phyloP scores from a whole-genome alignment of 2,797 vertebrate species.

The Lacerta viridis region DNA sequence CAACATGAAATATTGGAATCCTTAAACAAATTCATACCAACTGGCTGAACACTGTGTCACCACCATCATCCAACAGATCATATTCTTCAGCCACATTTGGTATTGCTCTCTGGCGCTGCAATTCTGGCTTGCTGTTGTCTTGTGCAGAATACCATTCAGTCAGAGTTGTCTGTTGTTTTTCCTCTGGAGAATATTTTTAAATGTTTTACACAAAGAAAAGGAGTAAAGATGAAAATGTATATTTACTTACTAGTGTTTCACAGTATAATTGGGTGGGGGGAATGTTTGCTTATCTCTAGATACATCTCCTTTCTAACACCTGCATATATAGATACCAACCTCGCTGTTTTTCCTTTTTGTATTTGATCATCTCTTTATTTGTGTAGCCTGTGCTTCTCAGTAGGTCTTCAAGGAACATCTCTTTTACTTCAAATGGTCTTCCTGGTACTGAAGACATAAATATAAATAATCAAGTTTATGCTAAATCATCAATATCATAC shows the following conservation, averaged over 20 bases:
- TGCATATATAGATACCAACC: conserved; percentile 76
- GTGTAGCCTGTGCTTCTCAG: conserved; percentile 89
- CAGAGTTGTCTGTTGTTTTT: conserved; percentile 86
- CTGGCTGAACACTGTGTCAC: conserved; percentile 81
- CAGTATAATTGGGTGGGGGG: not conserved
- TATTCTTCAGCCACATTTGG: conserved; percentile 76
- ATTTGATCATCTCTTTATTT: conserved; percentile 87
- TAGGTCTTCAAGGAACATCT: conserved; percentile 94
- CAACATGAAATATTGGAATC: conserved; percentile 36
- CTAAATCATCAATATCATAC: not conserved
- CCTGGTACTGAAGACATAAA: conserved; percentile 87
- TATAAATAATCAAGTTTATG: not conserved
- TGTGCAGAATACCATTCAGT: conserved; percentile 88
- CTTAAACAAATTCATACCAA: conserved; percentile 77
- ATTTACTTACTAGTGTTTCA: not conserved
- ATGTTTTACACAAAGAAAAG: not conserved
- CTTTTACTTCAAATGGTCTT: conserved; percentile 92
- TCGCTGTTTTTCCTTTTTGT: conserved; percentile 88
- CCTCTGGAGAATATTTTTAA: conserved; percentile 78
- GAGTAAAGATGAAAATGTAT: not conserved
- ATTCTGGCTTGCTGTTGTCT: conserved; percentile 74
- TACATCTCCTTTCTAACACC: not conserved
- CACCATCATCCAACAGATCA: conserved; percentile 79
- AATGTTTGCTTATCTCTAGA: not conserved
- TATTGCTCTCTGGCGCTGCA: conserved; percentile 72